Base-by-base conservation (phyloP, 2,888 invertebrate species). In the Petrolisthes cinctipes region DNA sequence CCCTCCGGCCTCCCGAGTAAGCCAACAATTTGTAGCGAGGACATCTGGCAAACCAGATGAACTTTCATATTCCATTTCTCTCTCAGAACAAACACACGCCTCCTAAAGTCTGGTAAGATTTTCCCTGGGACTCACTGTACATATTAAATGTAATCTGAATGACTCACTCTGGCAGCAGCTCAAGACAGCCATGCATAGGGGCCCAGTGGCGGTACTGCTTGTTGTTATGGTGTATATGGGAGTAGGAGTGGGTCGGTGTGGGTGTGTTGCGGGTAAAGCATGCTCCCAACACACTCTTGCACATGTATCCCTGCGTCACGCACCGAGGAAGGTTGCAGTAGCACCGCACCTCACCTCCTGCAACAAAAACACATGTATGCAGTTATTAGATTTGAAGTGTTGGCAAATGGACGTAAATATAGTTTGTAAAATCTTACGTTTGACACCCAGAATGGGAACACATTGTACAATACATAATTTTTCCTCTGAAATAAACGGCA, bases 251-350 rank as follows among this genome's bases (percentile, higher is more conserved):
- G 51, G 87, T 82, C 85, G 88, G 84, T n/a, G 88, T 81, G 37
- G 88, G 85, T n/a, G 81, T 81, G 88, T 82, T 85, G 23, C 73
- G 78, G 80, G 96, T 96, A 93, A 96, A 97, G 92, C 97, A 97
- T 53, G 95, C 95, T 7, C 95, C 95, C 14, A 91, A 89, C 61
- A 93, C 93, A 2, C 96, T 95, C 91, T 96, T 95, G 94, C 97
- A 97, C 96, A 97, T 96, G 94, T 97, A 97, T 14, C 95, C 95
- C 4, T 96, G 96, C 85, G 95, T 94, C 79, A 97, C 95, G 92
- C 97, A 97, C 90, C 95, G 94, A 1, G 96, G 96, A 89, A 96
- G 95, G 93, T 97, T 97, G 94, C 97, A 97, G 93, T 96, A 96
- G 93, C 97, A 97, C 91, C 96, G 94, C 78, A 96, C 95, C 91